phyloP scores from a whole-genome alignment of 1,140 invertebrate species.

The Mactra quadrangularis region DNA sequence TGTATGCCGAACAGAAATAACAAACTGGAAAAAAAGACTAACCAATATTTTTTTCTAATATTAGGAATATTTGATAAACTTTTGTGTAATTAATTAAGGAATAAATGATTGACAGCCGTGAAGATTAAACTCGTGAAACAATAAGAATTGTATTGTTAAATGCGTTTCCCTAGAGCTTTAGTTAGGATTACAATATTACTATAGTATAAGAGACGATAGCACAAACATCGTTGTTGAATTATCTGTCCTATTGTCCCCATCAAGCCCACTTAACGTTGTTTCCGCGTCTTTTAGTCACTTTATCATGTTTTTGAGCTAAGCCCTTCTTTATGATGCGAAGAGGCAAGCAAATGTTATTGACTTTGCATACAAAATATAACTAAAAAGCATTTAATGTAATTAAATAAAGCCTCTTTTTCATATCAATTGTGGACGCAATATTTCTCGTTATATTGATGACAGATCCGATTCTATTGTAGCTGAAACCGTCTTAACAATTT shows the following conservation, averaged over 20 bases:
- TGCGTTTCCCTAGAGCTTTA: conserved; percentile 6
- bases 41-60: neutral
- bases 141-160: conserved; percentile 18
- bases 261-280: conserved; percentile 24
- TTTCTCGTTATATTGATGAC: conserved; percentile 12
- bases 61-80: conserved; percentile 17
- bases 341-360: conserved; percentile 44
- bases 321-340: conserved; percentile 57
- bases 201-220: conserved; percentile 31
- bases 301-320: conserved; percentile 56
- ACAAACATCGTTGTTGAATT: conserved; percentile 28
- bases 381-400: conserved; percentile 66
- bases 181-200: conserved; percentile 5
- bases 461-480: conserved; percentile 9
- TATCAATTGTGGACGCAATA: conserved; percentile 31
- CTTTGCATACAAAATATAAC: conserved; percentile 63
- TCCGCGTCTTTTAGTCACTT: conserved; percentile 31
- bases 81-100: conserved; percentile 52
- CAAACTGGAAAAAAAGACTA: too few relatives aligned
- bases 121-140: conserved; percentile 35
- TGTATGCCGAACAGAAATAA: too few relatives aligned
- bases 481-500: neutral
- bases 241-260: conserved; percentile 26
- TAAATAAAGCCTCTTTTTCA: conserved; percentile 60
- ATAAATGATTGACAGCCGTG: conserved; percentile 46